Conservation (phyloP, 2,113 vertebrate genomes). For the Sinocyclocheilus grahami region DNA sequence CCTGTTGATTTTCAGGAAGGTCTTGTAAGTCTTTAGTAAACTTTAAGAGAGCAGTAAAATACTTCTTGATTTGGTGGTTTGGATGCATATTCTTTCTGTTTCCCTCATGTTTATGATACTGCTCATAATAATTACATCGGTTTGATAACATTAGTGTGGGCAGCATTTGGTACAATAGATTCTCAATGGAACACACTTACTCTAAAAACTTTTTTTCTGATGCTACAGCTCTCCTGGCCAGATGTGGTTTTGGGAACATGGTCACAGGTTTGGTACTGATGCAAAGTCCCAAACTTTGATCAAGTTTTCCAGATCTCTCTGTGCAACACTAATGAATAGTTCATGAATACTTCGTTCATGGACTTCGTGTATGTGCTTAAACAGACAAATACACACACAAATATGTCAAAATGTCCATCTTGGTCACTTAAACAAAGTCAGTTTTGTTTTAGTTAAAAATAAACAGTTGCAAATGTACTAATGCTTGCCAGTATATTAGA, state of each 20-base stretch:
- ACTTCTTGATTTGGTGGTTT: conserved; percentile 11
- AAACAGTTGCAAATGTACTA: no score
- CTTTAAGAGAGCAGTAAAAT: conserved; percentile 8
- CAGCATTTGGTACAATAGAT: not conserved
- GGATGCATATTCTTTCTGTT: not conserved
- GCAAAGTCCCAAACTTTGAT: not conserved
- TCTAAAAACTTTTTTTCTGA: not conserved
- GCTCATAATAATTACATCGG: not conserved
- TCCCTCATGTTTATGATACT: not conserved
- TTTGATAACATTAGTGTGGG: not conserved
- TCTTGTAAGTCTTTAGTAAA: conserved; percentile 6
- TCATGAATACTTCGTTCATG: no score
- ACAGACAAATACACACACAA: no score
- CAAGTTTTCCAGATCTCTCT: not conserved
- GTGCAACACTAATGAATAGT: no score
- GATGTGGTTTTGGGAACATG: not conserved
- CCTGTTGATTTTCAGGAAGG: conserved; percentile 41
- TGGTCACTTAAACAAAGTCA: no score
- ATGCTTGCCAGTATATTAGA: no score
- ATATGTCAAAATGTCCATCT: no score
- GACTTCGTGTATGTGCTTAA: no score
- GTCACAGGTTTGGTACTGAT: not conserved
- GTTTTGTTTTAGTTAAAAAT: no score
- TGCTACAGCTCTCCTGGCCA: not conserved
- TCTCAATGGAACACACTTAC: not conserved